These are phyloP conservation scores for Phortica variegata DNA, from an alignment of 1,140 invertebrate genomes.

Conservation along the genomic window DNA sequence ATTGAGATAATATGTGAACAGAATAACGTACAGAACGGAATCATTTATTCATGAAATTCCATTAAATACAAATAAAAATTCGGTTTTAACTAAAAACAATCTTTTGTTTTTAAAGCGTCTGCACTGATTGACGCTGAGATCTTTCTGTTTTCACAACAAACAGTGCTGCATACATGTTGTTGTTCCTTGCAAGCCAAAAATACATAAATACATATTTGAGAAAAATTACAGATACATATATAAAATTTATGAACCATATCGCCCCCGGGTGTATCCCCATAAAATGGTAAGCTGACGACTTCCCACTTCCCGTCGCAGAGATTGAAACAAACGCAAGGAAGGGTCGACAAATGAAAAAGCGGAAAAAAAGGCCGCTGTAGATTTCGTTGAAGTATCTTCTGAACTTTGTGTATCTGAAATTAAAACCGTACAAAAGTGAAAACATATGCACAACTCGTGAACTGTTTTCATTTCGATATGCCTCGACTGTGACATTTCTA, in stretches of 20 bases:
- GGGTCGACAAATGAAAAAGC: slow-evolving; percentile 1
- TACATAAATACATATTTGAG: slow-evolving; percentile 23
- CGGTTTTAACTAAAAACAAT: too few species aligned
- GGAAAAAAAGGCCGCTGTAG: slow-evolving; percentile 17
- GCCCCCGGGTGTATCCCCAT: slow-evolving; percentile 22
- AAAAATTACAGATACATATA: not conserved
- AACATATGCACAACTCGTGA: slow-evolving; percentile 24
- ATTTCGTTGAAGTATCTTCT: not conserved
- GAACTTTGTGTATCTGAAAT: slow-evolving; percentile 11
- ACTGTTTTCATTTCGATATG: not conserved
- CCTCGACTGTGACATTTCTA: slow-evolving; percentile 12
- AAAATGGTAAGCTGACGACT: slow-evolving; percentile 12
- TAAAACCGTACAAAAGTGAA: slow-evolving; percentile 28
- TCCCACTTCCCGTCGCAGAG: slow-evolving; percentile 20
- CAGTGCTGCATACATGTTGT: slow-evolving; percentile 37
- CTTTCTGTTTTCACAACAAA: slow-evolving; percentile 41
- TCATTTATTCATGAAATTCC: too few species aligned
- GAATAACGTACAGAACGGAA: too few species aligned
- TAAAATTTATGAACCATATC: slow-evolving; percentile 48
- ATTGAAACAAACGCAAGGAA: slow-evolving; percentile 1
- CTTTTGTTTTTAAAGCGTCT: slow-evolving; percentile 27
- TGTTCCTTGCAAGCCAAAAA: slow-evolving; percentile 25
- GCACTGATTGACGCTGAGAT: slow-evolving; percentile 30
- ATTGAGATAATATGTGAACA: too few species aligned
- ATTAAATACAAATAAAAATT: too few species aligned